phyloP scores from a whole-genome alignment of 1,140 invertebrate genomes.

The Melitaea cinxia region DNA sequence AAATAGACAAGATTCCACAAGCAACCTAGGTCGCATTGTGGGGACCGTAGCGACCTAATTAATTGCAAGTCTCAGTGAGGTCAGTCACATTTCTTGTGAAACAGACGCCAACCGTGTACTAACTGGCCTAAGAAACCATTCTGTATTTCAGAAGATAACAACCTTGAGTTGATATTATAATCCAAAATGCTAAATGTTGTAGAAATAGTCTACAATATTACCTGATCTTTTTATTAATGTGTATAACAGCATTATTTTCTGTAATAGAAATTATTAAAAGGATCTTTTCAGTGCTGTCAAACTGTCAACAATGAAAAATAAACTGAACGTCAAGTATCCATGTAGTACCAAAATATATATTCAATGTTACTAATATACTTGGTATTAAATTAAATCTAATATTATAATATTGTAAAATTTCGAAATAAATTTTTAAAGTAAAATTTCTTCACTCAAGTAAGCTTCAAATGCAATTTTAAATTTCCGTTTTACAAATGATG shows the following conservation, averaged over 20 bases:
- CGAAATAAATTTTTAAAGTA: no score
- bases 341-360: no score
- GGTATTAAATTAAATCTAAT: no score
- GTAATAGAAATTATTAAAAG: no score
- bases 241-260: neutral
- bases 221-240: neutral
- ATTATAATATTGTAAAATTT: no score
- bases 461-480: no score
- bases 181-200: neutral
- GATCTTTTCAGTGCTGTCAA: no score
- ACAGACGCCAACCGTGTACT: conserved; percentile 7
- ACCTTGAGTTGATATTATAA: neutral
- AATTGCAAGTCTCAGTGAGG: conserved; percentile 30
- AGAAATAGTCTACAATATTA: neutral
- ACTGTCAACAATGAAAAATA: no score
- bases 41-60: conserved; percentile 28
- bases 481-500: no score
- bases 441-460: no score
- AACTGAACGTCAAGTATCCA: no score
- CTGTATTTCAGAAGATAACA: neutral
- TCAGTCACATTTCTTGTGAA: conserved; percentile 32
- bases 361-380: no score
- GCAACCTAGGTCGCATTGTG: conserved; percentile 22
- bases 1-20: conserved; percentile 28
- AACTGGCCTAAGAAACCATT: conserved; percentile 21